Evolutionary conservation across 2,888 invertebrate genomes (phyloP).

Genomic region (Orchestes rusci): DNA sequence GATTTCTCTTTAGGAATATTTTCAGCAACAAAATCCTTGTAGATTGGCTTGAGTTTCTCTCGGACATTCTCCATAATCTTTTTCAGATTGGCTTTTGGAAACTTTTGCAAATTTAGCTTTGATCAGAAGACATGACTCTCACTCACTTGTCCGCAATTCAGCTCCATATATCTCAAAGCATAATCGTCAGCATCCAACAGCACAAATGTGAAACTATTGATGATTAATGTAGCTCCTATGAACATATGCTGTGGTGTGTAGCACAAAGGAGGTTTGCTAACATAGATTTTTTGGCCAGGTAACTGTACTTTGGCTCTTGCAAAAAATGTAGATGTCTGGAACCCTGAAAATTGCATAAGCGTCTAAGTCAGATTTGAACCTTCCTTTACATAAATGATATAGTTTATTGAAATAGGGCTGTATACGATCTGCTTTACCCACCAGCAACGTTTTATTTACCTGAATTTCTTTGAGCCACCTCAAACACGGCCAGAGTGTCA

Average conservation of each 20-base stretch:
- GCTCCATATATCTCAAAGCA: constrained; percentile 80
- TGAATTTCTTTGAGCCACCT: constrained; percentile 51
- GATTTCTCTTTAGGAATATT: constrained; percentile 49
- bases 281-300: constrained; percentile 65
- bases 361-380: too few relatives aligned
- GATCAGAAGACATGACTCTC: neutral
- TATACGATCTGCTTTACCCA: too few relatives aligned
- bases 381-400: too few relatives aligned
- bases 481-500: constrained; percentile 77
- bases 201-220: constrained; percentile 73
- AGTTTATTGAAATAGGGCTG: constrained; percentile 26
- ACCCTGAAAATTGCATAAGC: constrained; percentile 21
- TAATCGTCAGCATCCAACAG: constrained; percentile 80
- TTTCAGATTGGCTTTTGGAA: constrained; percentile 64
- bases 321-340: constrained; percentile 56
- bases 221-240: constrained; percentile 70
- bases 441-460: constrained; percentile 22
- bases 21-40: constrained; percentile 69
- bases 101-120: constrained; percentile 44
- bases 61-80: constrained; percentile 68
- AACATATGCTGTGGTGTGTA: constrained; percentile 78
- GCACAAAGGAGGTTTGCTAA: constrained; percentile 63
- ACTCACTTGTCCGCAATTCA: constrained; percentile 61
- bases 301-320: constrained; percentile 62
- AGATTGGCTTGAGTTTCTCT: constrained; percentile 58